phyloP scores from a whole-genome alignment of 2,113 vertebrate species.

The Pomatorhinus ruficollis region DNA sequence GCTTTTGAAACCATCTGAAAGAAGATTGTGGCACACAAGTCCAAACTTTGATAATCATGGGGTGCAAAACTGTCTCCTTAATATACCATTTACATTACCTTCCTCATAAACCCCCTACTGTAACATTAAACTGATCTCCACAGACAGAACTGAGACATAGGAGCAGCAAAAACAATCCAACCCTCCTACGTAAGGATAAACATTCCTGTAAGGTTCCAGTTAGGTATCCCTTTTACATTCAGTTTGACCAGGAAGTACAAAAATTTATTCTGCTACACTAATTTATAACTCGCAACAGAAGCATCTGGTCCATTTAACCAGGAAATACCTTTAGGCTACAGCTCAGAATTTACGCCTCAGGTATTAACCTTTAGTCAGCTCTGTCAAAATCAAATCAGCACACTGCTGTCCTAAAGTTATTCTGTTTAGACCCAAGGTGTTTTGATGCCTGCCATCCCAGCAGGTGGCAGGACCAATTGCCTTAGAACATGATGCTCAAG shows the following conservation, averaged over 20 bases:
- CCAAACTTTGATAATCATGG: not conserved
- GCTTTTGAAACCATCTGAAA: not conserved
- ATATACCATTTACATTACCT: not conserved
- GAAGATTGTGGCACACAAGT: not conserved
- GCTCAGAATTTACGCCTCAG: not conserved
- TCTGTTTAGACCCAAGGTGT: not conserved
- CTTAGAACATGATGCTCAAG: not conserved
- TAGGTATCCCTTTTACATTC: not conserved
- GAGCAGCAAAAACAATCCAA: not conserved
- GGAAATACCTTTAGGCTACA: not conserved
- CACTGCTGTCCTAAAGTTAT: not conserved
- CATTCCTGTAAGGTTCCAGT: not conserved
- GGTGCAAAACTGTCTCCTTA: not conserved
- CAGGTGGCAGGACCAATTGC: not conserved
- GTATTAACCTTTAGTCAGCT: not conserved
- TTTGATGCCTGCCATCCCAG: not conserved
- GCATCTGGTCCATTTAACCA: not conserved
- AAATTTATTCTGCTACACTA: not conserved
- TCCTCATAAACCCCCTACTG: not conserved
- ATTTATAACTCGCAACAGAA: not conserved
- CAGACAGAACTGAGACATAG: not conserved
- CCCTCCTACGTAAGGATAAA: not conserved
- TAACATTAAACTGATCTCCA: not conserved
- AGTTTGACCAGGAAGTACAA: not conserved
- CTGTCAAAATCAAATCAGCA: not conserved